These are phyloP conservation scores for Rhabdomys pumilio DNA, from an alignment of 2,797 vertebrate species.

Conservation along the genomic window DNA sequence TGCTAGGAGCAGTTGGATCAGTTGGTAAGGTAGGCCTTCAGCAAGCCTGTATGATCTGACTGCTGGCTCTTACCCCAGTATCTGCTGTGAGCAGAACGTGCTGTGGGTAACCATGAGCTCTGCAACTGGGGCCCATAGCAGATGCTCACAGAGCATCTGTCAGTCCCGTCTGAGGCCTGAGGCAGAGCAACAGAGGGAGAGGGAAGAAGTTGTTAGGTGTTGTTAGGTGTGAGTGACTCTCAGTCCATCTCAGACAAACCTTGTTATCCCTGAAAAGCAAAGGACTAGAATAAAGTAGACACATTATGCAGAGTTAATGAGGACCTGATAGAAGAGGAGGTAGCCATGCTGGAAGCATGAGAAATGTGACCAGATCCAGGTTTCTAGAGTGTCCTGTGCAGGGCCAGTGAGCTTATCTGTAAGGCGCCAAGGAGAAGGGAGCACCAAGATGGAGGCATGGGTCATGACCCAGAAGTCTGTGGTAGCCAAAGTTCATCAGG, in stretches of 20 bases:
- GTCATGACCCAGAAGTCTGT: not conserved
- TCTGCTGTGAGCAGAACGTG: not conserved
- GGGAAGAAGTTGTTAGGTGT: not conserved
- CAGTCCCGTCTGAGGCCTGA: not conserved
- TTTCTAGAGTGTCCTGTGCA: not conserved
- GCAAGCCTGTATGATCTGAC: not conserved
- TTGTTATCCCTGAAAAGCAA: not conserved
- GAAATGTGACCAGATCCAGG: not conserved
- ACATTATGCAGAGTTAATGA: not conserved
- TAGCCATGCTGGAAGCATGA: not conserved
- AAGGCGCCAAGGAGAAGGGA: not conserved
- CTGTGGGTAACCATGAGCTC: not conserved
- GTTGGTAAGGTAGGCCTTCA: not conserved
- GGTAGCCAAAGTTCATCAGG: not conserved
- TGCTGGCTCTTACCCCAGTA: not conserved
- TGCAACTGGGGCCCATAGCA: not conserved
- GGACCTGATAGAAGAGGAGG: not conserved
- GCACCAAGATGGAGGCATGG: not conserved
- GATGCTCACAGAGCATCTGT: not conserved
- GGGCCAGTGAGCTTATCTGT: not conserved
- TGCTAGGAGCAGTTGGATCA: not conserved
- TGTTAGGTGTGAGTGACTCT: not conserved
- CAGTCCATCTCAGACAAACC: not conserved
- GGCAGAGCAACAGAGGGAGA: not conserved
- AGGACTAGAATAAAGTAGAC: not conserved